Evolutionary conservation across 2,797 vertebrate species (phyloP), one percentile per base, ranked within the genome.

Genomic region (Brachyalestes nurse): DNA sequence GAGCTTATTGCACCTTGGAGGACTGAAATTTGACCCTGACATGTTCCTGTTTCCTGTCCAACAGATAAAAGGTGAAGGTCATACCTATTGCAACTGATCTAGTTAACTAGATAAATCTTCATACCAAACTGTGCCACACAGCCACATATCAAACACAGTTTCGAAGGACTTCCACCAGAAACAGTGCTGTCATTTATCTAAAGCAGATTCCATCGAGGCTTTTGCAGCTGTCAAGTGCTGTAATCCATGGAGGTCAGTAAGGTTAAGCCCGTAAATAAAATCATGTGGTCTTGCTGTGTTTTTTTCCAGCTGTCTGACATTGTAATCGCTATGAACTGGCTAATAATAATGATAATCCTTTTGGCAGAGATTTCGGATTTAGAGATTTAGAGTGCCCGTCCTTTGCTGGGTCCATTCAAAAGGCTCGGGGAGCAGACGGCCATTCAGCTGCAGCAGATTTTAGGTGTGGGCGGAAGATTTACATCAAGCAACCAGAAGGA

Each of bases 301-400:
- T 23, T 38, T 72, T 57, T 53, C 58, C 69, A 67, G 21, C 60
- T 16, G 60, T 82, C 76, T 75, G 72, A 75, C 60, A 57, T 60
- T 21, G 42, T 23, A 19, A 66, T 71, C 49, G 16, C 67, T 72
- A 82, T 82, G n/a, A 82, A 79, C 55, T 34, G 6, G 73, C 76
- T 79, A 83, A 82, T 83, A 60, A 47, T 17, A 58, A 51, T 61
- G 71, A 67, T 79, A 82, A 85, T 84, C 83, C 78, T 14, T 73
- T 53, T 72, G 72, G 40, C 72, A 74, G 72, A 78, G 71, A 69
- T 80, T 74, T 28, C 25, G 70, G 79, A 72, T 77, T 51, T 28
- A 83, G 23, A 73, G 65, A 19, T 45, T 66, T 82, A 84, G 19
- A 76, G 65, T 14, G 10, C 21, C 45, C 23, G 69, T 16, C 67